A percentile compares a stretch with the other conserved stretches of the same genome.
Evolutionary conservation across 2,888 invertebrate genomes (phyloP).

Genomic region (Euplagia quadripunctaria): DNA sequence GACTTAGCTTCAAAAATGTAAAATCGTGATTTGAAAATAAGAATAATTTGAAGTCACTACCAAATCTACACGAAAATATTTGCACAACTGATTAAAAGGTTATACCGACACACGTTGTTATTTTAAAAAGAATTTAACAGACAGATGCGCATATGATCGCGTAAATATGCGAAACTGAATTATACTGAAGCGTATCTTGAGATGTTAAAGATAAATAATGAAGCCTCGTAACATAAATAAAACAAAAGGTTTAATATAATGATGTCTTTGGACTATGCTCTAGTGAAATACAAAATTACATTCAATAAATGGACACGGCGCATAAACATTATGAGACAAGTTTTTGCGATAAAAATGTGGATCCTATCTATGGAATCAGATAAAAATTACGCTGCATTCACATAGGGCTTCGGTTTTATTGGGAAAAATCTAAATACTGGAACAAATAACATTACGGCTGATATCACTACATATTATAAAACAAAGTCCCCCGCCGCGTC

Average conservation of each 20-base stretch:
- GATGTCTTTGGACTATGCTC: slow-evolving; percentile 20
- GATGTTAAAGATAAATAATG: slow-evolving; percentile 22
- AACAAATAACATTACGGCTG: slow-evolving; percentile 4
- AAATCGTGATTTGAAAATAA: neutral
- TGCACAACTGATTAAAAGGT: slow-evolving; percentile 22
- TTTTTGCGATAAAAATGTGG: slow-evolving; percentile 37
- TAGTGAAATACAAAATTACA: slow-evolving; percentile 39
- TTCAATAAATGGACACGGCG: slow-evolving; percentile 40
- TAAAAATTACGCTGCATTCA: slow-evolving; percentile 35
- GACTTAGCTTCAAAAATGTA: neutral
- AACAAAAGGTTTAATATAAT: slow-evolving; percentile 28
- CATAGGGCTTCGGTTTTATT: slow-evolving; percentile 19
- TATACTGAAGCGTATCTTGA: slow-evolving; percentile 16
- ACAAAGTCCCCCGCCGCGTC: no score
- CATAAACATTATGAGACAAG: slow-evolving; percentile 37
- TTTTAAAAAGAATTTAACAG: slow-evolving; percentile 21
- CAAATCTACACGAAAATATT: slow-evolving; percentile 18
- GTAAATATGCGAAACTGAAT: slow-evolving; percentile 26
- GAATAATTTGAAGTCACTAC: slow-evolving; percentile 10
- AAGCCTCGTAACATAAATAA: slow-evolving; percentile 24
- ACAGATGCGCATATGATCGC: slow-evolving; percentile 25
- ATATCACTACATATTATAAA: slow-evolving; percentile 13
- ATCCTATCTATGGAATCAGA: slow-evolving; percentile 44
- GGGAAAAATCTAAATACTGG: slow-evolving; percentile 11
- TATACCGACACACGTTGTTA: slow-evolving; percentile 12